These are phyloP conservation scores for Leuciscus waleckii DNA, from an alignment of 2,797 vertebrate genomes.

Conservation along the genomic window DNA sequence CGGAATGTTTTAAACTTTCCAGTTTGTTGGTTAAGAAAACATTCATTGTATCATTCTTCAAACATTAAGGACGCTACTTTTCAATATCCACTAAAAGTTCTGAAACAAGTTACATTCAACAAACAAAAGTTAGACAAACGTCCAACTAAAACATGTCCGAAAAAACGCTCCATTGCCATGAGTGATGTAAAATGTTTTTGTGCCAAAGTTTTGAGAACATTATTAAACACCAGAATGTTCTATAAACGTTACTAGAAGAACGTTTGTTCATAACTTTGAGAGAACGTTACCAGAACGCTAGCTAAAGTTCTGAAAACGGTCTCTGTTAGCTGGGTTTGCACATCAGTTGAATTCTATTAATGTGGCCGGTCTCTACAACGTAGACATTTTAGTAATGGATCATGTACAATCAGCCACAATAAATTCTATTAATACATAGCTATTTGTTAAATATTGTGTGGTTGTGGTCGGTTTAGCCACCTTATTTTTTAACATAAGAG, in stretches of 20 bases:
- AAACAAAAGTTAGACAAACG: too few relatives aligned
- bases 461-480: not conserved
- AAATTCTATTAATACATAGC: not conserved
- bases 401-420: not conserved
- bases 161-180: too few relatives aligned
- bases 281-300: too few relatives aligned
- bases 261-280: not conserved
- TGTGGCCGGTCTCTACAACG: not conserved
- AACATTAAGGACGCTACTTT: not conserved
- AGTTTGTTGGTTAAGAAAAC: not conserved
- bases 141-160: too few relatives aligned
- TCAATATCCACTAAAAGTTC: not conserved
- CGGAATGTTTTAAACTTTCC: too few relatives aligned
- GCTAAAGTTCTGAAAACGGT: too few relatives aligned
- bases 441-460: not conserved
- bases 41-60: too few relatives aligned
- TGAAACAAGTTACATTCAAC: too few relatives aligned
- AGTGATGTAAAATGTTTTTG: too few relatives aligned
- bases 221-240: not conserved
- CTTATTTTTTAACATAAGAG: not conserved
- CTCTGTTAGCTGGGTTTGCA: not conserved
- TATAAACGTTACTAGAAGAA: not conserved
- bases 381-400: not conserved
- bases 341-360: not conserved
- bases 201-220: too few relatives aligned